phyloP scores from a whole-genome alignment of 2,888 invertebrate genomes.

The Tiliacea aurago region DNA sequence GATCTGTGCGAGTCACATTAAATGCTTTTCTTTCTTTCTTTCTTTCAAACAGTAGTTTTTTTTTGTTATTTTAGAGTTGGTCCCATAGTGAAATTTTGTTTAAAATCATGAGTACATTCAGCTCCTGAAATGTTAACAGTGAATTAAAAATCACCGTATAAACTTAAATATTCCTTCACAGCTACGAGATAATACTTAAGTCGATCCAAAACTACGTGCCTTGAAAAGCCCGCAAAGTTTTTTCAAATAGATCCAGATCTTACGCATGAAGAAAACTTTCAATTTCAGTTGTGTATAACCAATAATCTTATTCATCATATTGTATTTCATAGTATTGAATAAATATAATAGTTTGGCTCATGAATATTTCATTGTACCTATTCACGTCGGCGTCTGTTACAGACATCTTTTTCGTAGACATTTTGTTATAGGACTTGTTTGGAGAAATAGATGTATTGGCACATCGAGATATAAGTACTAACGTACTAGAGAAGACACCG shows the following conservation, averaged over 20 bases:
- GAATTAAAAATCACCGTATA: too few relatives aligned
- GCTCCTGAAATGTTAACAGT: too few relatives aligned
- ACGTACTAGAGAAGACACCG: too few relatives aligned
- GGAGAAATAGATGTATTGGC: background rate
- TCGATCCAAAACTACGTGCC: background rate
- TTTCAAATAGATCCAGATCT: background rate
- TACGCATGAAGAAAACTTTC: background rate
- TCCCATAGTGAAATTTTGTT: too few relatives aligned
- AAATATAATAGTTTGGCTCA: slow-evolving; percentile 49
- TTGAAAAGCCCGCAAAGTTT: background rate
- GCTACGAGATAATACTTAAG: background rate
- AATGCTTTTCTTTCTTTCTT: too few relatives aligned
- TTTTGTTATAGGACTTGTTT: slow-evolving; percentile 16
- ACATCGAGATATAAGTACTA: too few relatives aligned
- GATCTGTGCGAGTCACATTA: too few relatives aligned
- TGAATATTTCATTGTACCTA: slow-evolving; percentile 56
- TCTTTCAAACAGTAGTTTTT: too few relatives aligned
- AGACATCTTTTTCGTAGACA: slow-evolving; percentile 31
- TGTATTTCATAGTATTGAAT: slow-evolving; percentile 42
- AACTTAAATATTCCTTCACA: background rate
- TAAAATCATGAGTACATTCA: too few relatives aligned
- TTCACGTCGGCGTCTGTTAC: slow-evolving; percentile 24
- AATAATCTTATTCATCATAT: slow-evolving; percentile 22
- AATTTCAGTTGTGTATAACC: background rate
- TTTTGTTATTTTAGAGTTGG: too few relatives aligned